Conservation (phyloP, 2,888 invertebrate species). For the Ormyrus pomaceus region DNA sequence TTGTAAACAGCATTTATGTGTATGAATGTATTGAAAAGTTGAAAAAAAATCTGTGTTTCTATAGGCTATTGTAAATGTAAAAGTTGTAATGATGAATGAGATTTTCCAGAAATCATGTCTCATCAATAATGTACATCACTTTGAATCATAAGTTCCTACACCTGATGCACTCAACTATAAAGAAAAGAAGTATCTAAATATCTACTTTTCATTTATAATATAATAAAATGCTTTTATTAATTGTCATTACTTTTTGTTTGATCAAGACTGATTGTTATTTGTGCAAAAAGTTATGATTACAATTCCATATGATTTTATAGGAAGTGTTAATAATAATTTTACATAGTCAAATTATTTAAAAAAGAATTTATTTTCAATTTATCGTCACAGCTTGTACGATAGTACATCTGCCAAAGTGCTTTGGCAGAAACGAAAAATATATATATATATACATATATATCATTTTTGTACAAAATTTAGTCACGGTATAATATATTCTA, state of each 20-base stretch:
- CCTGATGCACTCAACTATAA: slow-evolving; percentile 17
- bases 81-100: slow-evolving; percentile 24
- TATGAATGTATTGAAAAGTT: slow-evolving; percentile 17
- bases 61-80: slow-evolving; percentile 22
- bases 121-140: slow-evolving; percentile 3
- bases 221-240: slow-evolving; percentile 1
- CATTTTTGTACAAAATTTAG: slow-evolving; percentile 48
- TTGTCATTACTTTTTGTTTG: slow-evolving; percentile 11
- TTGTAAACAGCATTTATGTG: slow-evolving; percentile 30
- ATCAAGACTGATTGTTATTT: slow-evolving; percentile 40
- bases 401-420: slow-evolving; percentile 38
- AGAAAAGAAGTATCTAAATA: slow-evolving; percentile 1
- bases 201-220: neutral
- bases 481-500: slow-evolving; percentile 33
- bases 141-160: slow-evolving; percentile 14
- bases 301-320: slow-evolving; percentile 17
- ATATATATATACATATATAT: slow-evolving; percentile 40
- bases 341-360: slow-evolving; percentile 28
- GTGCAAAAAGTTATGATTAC: neutral
- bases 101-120: slow-evolving; percentile 7
- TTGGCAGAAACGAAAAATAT: slow-evolving; percentile 43
- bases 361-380: slow-evolving; percentile 47
- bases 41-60: slow-evolving; percentile 5
- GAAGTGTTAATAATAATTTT: slow-evolving; percentile 13
- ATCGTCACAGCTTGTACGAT: slow-evolving; percentile 41